A percentile compares a stretch with the other conserved stretches of the same genome.
These are phyloP conservation scores for Ethmia dodecea DNA, from an alignment of 2,888 invertebrate species.

Conservation along the genomic window DNA sequence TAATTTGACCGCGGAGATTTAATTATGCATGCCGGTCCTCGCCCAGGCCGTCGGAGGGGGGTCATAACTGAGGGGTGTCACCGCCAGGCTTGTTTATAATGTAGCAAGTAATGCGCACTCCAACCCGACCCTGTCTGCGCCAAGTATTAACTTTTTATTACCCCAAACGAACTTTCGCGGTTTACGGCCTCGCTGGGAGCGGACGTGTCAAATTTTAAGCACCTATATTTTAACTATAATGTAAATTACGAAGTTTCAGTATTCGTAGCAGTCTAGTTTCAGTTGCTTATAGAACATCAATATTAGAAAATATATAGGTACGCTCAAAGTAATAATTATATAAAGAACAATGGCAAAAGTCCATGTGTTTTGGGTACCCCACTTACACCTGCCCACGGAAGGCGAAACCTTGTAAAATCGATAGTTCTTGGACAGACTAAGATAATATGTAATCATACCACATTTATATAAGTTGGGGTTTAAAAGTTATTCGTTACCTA, in stretches of 20 bases:
- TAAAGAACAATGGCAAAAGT: too few relatives aligned
- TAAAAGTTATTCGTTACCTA: too few relatives aligned
- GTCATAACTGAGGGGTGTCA: conserved; percentile 69
- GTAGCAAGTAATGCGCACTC: conserved; percentile 71
- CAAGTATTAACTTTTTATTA: conserved; percentile 73
- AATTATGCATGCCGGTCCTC: conserved; percentile 71
- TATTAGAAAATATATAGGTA: too few relatives aligned
- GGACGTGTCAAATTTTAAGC: conserved; percentile 42
- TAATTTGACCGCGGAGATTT: conserved; percentile 76
- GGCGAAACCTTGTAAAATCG: too few relatives aligned
- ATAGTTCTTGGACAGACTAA: too few relatives aligned
- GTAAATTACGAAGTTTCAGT: conserved; percentile 18
- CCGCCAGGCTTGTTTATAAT: conserved; percentile 72
- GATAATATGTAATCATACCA: too few relatives aligned
- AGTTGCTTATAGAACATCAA: conserved; percentile 13
- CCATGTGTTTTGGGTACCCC: too few relatives aligned
- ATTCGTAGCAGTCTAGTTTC: conserved; percentile 7
- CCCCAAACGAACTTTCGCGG: conserved; percentile 62
- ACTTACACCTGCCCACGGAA: too few relatives aligned
- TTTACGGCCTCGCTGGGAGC: conserved; percentile 47
- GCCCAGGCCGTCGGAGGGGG: conserved; percentile 37
- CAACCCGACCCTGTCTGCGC: conserved; percentile 50
- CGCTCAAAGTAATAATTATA: conserved; percentile 4
- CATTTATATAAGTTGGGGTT: too few relatives aligned
- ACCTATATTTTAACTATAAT: conserved; percentile 26